Conservation (phyloP, 2,888 invertebrate species). For the Pecten maximus region DNA sequence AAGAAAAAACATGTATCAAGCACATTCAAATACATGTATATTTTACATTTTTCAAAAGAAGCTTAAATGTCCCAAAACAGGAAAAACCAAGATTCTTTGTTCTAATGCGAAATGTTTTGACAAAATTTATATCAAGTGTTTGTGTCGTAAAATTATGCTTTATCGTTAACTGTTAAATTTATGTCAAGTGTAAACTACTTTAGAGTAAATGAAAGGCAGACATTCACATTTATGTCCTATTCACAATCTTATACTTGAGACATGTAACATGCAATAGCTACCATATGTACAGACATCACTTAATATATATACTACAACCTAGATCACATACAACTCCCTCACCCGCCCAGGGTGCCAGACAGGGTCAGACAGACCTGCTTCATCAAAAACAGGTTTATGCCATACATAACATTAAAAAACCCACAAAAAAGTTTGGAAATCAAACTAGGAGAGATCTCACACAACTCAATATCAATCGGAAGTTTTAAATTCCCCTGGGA, state of each 20-base stretch:
- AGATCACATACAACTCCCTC: neutral
- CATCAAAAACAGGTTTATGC: neutral
- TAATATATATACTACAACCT: neutral
- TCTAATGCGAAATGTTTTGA: neutral
- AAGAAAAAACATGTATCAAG: too few species aligned
- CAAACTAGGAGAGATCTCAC: neutral
- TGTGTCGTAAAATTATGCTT: neutral
- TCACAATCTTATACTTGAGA: neutral
- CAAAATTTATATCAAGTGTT: neutral
- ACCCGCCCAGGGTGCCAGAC: slow-evolving; percentile 17
- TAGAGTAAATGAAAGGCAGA: neutral
- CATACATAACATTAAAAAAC: neutral
- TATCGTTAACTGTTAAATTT: neutral
- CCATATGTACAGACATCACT: neutral
- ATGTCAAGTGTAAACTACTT: neutral
- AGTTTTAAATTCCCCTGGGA: neutral
- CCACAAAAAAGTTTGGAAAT: neutral
- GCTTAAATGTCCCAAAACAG: neutral
- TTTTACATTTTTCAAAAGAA: neutral
- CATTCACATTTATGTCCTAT: neutral
- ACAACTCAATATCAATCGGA: neutral
- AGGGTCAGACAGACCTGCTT: neutral
- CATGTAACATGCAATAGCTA: neutral
- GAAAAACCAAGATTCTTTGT: neutral
- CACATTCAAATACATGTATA: neutral